Percentiles rank a stretch among this genome's conserved stretches.
These are phyloP conservation scores for Osmerus eperlanus DNA, from an alignment of 2,113 vertebrate species.

Conservation along the genomic window DNA sequence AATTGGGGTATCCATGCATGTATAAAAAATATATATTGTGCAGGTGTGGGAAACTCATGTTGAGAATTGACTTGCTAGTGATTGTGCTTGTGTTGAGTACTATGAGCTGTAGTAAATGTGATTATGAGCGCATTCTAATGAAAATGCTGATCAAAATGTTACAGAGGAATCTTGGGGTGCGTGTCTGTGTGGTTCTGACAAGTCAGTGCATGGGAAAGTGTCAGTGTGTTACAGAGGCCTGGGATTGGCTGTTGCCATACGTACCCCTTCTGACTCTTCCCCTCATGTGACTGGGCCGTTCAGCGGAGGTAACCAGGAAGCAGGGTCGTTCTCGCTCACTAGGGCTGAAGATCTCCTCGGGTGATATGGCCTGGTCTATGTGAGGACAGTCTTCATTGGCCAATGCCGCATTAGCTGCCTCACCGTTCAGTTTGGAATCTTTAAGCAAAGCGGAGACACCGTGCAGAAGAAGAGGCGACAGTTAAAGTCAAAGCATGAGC, in stretches of 20 bases:
- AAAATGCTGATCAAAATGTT: neutral
- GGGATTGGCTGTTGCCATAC: slow-evolving; percentile 79
- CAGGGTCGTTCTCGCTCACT: slow-evolving; percentile 85
- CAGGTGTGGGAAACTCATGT: slow-evolving; percentile 52
- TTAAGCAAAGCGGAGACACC: slow-evolving; percentile 75
- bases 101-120: neutral
- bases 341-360: slow-evolving; percentile 87
- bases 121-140: too few relatives aligned
- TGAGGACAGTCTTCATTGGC: slow-evolving; percentile 93
- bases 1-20: slow-evolving; percentile 57
- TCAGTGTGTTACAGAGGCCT: slow-evolving; percentile 51
- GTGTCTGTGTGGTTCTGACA: too few relatives aligned
- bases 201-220: too few relatives aligned
- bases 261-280: slow-evolving; percentile 99
- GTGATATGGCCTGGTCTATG: slow-evolving; percentile 92
- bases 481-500: too few relatives aligned
- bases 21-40: slow-evolving; percentile 37
- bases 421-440: slow-evolving; percentile 94
- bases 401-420: slow-evolving; percentile 89
- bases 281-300: slow-evolving; percentile 93
- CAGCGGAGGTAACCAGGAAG: slow-evolving; percentile 95
- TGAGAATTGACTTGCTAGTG: slow-evolving; percentile 40
- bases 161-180: slow-evolving; percentile 25
- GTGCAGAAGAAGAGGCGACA: too few relatives aligned
- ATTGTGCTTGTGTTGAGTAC: slow-evolving; percentile 63